Conservation (phyloP, 2,888 invertebrate genomes). For the Heteropelma amictum region DNA sequence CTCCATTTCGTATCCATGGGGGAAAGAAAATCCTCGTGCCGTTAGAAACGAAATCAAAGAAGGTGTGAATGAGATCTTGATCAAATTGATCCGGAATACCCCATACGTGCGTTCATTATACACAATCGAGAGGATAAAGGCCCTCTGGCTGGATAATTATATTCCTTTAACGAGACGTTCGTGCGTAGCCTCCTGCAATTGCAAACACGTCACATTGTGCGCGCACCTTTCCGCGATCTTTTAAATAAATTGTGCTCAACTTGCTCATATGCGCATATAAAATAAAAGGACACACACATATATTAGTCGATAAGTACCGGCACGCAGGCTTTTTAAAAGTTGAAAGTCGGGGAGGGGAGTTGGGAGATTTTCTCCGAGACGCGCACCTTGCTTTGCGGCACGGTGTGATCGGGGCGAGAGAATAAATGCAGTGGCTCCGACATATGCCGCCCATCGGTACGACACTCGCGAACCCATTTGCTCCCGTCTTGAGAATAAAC, state of each 20-base stretch:
- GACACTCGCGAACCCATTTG: conserved; percentile 42
- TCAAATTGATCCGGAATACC: not conserved
- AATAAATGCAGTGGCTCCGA: conserved; percentile 46
- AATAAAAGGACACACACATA: not conserved
- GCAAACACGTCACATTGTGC: not conserved
- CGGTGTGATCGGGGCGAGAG: conserved; percentile 26
- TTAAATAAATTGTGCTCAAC: not conserved
- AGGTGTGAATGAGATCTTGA: not conserved
- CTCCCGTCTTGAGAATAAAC: conserved; percentile 34
- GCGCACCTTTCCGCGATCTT: not conserved
- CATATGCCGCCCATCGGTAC: conserved; percentile 49
- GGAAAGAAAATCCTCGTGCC: too few relatives aligned
- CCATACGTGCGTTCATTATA: too few relatives aligned
- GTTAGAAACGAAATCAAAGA: too few relatives aligned
- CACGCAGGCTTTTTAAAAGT: not conserved
- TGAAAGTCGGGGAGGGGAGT: not conserved
- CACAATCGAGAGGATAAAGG: not conserved
- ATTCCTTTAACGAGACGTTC: conserved; percentile 42
- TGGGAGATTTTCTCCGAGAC: conserved; percentile 26
- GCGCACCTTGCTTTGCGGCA: conserved; percentile 45
- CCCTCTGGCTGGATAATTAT: conserved; percentile 24
- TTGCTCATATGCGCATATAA: not conserved
- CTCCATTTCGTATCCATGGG: too few relatives aligned
- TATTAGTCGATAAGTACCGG: not conserved
- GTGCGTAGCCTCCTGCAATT: conserved; percentile 31